A percentile compares a stretch with the other conserved stretches of the same genome.
phyloP scores from a whole-genome alignment of 1,140 invertebrate species.

The Eumaeus atala region DNA sequence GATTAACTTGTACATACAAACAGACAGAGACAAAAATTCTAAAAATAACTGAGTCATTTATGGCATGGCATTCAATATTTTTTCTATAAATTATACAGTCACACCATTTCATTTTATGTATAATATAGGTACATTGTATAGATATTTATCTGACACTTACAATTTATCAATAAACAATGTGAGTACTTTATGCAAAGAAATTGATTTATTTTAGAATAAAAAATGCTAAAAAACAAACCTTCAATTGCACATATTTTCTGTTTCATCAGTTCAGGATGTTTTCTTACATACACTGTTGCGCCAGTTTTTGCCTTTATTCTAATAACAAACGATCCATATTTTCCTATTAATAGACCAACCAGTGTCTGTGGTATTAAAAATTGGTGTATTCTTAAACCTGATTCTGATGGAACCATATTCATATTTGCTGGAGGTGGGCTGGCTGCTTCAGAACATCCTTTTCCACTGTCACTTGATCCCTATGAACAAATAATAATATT shows the following conservation, averaged over 20 bases:
- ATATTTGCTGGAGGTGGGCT: conserved; percentile 74
- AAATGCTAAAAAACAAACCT: conserved; percentile 73
- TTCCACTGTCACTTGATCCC: conserved; percentile 85
- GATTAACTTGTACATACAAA: no score
- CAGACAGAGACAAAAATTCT: no score
- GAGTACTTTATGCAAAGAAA: no score
- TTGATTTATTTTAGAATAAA: no score
- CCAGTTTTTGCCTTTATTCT: conserved; percentile 85
- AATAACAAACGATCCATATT: conserved; percentile 86
- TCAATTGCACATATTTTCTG: conserved; percentile 89
- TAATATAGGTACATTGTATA: no score
- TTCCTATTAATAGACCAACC: conserved; percentile 92
- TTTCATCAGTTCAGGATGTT: conserved; percentile 80
- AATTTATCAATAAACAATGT: no score
- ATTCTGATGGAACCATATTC: conserved; percentile 54
- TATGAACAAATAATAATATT: conserved; percentile 37
- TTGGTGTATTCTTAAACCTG: conserved; percentile 74
- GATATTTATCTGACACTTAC: no score
- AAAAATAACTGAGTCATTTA: no score
- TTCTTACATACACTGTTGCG: conserved; percentile 85
- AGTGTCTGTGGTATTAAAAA: conserved; percentile 87
- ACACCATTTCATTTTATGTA: no score
- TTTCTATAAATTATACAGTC: no score
- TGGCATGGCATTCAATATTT: no score
- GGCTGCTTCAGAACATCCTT: conserved; percentile 81